Conservation (phyloP, 2,113 vertebrate genomes). For the Meriones unguiculatus region DNA sequence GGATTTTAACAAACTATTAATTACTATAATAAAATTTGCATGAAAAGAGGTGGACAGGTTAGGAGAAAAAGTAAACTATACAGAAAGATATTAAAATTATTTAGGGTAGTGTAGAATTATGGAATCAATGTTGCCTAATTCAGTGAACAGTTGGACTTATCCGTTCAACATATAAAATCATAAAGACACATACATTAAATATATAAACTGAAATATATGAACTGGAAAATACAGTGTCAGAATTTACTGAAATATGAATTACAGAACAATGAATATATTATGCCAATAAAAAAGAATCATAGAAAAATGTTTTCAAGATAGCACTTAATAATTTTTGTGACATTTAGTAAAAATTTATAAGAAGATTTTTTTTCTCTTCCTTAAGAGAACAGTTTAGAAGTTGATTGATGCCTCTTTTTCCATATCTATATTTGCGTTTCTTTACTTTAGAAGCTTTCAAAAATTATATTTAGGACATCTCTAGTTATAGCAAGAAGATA, state of each 20-base stretch:
- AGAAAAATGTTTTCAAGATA: conserved; percentile 58
- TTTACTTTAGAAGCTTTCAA: conserved; percentile 72
- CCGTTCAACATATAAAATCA: neutral
- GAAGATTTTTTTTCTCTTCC: conserved; percentile 14
- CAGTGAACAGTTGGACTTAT: neutral
- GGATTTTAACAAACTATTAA: neutral
- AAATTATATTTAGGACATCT: conserved; percentile 70
- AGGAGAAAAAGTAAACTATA: conserved; percentile 34
- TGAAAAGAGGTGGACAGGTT: neutral
- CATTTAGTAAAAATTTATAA: conserved; percentile 67
- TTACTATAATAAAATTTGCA: conserved; percentile 42
- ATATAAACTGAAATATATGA: conserved; percentile 35
- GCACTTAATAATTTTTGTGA: conserved; percentile 58
- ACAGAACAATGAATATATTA: neutral
- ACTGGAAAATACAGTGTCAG: conserved; percentile 41
- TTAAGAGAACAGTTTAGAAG: conserved; percentile 69
- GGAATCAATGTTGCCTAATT: conserved; percentile 43
- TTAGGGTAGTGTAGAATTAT: conserved; percentile 48
- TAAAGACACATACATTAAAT: conserved; percentile 18
- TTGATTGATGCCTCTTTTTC: conserved; percentile 71
- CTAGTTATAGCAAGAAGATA: conserved; percentile 57
- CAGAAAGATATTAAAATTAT: conserved; percentile 59
- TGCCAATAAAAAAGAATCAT: neutral
- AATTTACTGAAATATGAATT: conserved; percentile 45
- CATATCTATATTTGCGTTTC: conserved; percentile 59